Percentiles rank a stretch among this genome's conserved stretches.
Conservation (phyloP, 2,113 vertebrate genomes). For the Mustela lutreola region DNA sequence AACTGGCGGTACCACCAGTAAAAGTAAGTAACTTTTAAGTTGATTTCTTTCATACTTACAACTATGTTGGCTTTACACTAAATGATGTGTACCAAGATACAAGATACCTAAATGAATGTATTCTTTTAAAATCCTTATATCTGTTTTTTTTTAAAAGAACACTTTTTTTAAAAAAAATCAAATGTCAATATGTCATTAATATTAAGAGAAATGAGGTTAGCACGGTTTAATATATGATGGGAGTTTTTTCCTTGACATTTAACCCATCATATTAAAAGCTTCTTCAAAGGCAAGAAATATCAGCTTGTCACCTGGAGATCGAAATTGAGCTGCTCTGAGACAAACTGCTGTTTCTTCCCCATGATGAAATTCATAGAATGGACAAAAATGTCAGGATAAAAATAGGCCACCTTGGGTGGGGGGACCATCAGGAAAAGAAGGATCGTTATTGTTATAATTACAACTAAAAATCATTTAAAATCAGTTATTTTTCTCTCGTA, state of each 20-base stretch:
- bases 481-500: slow-evolving; percentile 74
- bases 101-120: slow-evolving; percentile 73
- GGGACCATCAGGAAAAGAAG: slow-evolving; percentile 76
- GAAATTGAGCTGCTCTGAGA: slow-evolving; percentile 89
- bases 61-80: slow-evolving; percentile 3
- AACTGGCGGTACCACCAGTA: background rate
- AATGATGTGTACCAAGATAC: slow-evolving; percentile 47
- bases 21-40: background rate
- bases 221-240: slow-evolving; percentile 88
- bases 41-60: slow-evolving; percentile 49
- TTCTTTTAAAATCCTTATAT: slow-evolving; percentile 70
- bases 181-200: slow-evolving; percentile 90
- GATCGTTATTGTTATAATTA: slow-evolving; percentile 84
- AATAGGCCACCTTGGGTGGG: slow-evolving; percentile 83
- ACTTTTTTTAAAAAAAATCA: slow-evolving; percentile 77
- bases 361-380: slow-evolving; percentile 88
- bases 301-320: slow-evolving; percentile 90
- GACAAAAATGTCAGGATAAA: slow-evolving; percentile 91
- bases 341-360: slow-evolving; percentile 89
- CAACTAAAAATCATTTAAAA: slow-evolving; percentile 85
- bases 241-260: slow-evolving; percentile 90
- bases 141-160: slow-evolving; percentile 67
- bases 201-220: slow-evolving; percentile 91
- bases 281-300: slow-evolving; percentile 91
- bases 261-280: slow-evolving; percentile 90